Percentiles rank a stretch among this genome's conserved stretches.
Evolutionary conservation across 1,140 invertebrate species (phyloP).

Genomic region (Choristoneura fumiferana): DNA sequence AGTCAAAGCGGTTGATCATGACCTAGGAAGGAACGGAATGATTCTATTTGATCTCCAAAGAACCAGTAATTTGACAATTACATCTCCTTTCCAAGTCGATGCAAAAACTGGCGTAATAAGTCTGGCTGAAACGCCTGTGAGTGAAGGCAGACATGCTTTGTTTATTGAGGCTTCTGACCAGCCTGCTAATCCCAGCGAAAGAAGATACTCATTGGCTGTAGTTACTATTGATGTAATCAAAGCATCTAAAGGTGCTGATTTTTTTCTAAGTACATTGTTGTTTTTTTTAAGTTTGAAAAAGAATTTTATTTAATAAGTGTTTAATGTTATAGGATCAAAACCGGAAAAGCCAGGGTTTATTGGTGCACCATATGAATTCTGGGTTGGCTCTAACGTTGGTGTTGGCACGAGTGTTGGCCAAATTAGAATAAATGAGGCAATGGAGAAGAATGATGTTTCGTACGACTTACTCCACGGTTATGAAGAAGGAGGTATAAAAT

Average conservation of each 20-base stretch:
- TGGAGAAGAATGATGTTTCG: slow-evolving; percentile 82
- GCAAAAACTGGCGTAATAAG: slow-evolving; percentile 84
- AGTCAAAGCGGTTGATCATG: slow-evolving; percentile 88
- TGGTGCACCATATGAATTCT: slow-evolving; percentile 93
- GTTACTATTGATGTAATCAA: slow-evolving; percentile 86
- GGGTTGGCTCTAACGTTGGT: slow-evolving; percentile 90
- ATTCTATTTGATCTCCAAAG: slow-evolving; percentile 88
- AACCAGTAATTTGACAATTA: slow-evolving; percentile 82
- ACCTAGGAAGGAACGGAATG: slow-evolving; percentile 88
- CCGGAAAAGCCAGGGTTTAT: slow-evolving; percentile 87
- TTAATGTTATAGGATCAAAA: slow-evolving; percentile 59
- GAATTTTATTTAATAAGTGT: too few relatives aligned
- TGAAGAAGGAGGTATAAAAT: slow-evolving; percentile 86
- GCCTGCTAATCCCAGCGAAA: slow-evolving; percentile 89
- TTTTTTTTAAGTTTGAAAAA: too few relatives aligned
- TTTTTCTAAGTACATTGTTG: slow-evolving; percentile 23
- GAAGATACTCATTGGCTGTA: slow-evolving; percentile 88
- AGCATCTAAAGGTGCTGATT: slow-evolving; percentile 73
- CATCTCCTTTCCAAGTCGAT: slow-evolving; percentile 86
- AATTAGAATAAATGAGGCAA: slow-evolving; percentile 85
- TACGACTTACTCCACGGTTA: slow-evolving; percentile 90
- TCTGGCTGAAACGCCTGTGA: slow-evolving; percentile 83
- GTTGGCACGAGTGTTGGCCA: slow-evolving; percentile 93
- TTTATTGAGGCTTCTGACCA: slow-evolving; percentile 91
- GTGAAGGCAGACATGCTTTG: slow-evolving; percentile 85